phyloP scores from a whole-genome alignment of 2,797 vertebrate genomes.

The Myioborus miniatus region DNA sequence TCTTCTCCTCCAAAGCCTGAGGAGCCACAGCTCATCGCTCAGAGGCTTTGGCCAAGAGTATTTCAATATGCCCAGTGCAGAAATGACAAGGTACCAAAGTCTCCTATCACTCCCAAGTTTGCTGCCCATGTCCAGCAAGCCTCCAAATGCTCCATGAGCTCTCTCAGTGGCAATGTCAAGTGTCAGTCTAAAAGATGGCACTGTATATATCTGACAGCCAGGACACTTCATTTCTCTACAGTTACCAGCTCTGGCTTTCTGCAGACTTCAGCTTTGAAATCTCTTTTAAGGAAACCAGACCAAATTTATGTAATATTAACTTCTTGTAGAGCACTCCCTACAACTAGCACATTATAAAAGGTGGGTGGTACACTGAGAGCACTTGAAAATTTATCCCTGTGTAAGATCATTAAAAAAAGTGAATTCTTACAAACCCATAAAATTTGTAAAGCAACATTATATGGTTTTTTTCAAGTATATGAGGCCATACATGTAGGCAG shows the following conservation, averaged over 20 bases:
- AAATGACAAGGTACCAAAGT: neutral
- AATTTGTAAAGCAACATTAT: neutral
- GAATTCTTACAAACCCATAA: neutral
- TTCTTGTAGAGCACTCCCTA: neutral
- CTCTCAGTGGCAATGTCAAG: neutral
- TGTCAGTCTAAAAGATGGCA: neutral
- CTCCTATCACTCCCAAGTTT: neutral
- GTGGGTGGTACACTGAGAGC: neutral
- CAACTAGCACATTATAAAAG: neutral
- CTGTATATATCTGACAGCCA: neutral
- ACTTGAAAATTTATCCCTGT: neutral
- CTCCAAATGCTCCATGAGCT: neutral
- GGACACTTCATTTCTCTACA: neutral
- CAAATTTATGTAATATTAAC: neutral
- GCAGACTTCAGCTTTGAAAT: neutral
- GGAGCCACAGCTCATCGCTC: neutral
- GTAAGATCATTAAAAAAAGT: neutral
- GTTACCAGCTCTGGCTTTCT: neutral
- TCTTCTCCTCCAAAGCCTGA: neutral
- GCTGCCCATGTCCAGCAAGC: neutral
- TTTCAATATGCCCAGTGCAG: neutral
- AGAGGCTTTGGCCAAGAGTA: neutral
- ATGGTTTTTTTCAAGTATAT: neutral
- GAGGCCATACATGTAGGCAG: neutral
- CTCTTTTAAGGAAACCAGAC: neutral